Base-by-base conservation (phyloP, 2,113 vertebrate species). In the Lathamus discolor region DNA sequence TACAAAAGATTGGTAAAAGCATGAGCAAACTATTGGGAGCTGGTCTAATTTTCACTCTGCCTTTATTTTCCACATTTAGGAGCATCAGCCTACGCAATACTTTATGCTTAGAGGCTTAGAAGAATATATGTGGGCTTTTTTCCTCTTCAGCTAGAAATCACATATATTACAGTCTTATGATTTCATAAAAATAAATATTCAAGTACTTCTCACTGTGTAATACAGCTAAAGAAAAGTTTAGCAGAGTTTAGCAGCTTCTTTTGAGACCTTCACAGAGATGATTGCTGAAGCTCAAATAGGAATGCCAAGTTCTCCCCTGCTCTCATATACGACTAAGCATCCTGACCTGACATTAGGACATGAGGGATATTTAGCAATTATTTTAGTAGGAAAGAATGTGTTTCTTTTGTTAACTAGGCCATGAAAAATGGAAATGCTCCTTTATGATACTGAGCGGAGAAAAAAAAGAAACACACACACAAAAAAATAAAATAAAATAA, bases 1-100 rank as follows among this genome's bases (percentile, higher is more conserved):
- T 77, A 46, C 87, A 86, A 93, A 91, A 15, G 72, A 23, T 31
- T 75, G 23, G 77, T 82, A 93, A 91, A 92, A 84, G 66, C 86
- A 74, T n/a, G 44, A 96, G 74, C 62, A 91, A 96, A 91, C 81
- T 92, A 89, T 31, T 87, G 93, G 91, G 84, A 96, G 33, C 48
- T 92, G 70, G 62, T 95, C 77, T 95, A 79, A 89, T 89, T 95
- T 93, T 93, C 69, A 85, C 62, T 91, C 35, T 82, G 81, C 29
- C 64, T 95, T 77, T 49, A 62, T 72, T 89, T 92, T 89, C 74
- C 43, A 83, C 39, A 57, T 89, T 95, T 87, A 93, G 39, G n/a
- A 86, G n/a, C 37, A 82, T 9, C 49, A 88, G 44, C 80, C 83
- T 75, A 93, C 0, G 0, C 80, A 92, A 81, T 64, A 86, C 0